Base-by-base conservation (phyloP, 2,888 invertebrate genomes). In the Drosophila gaucha region DNA sequence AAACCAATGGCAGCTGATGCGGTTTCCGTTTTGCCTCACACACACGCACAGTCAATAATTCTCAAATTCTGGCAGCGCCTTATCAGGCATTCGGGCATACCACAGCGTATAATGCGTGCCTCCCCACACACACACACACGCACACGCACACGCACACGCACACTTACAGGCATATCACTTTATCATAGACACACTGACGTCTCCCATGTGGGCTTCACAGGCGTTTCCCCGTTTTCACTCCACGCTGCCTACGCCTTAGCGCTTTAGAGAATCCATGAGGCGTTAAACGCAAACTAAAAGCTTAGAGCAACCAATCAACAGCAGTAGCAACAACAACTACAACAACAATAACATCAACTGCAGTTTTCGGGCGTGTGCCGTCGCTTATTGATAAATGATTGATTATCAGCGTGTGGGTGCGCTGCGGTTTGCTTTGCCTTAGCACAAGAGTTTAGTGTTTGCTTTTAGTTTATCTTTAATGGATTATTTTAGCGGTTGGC, bases 231-330 rank as follows among this genome's bases (percentile, higher is more conserved):
- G 5, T 33, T 22, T 31, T 9, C 36, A 8, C 39, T n/a, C 22
- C 3, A n/a, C 6, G 26, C 6, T 39, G 18, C 18, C 30, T 22
- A 16, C 67, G 46, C 60, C 69, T 69, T 74, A 39, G 59, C 68
- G 79, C 82, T 85, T 85, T 85, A 70, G 67, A 72, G 68, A 84
- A 67, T 78, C 84, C 63, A 78, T 86, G 78, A 83, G 86, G 86
- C 86, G 86, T 84, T 84, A 86, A 84, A 83, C 86, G 78, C 84
- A 86, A 84, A 78, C 86, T 84, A 84, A 84, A 84, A 84, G 86
- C 86, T 86, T 67, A 50, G 50, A 63, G 66, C 63, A 77, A 74
- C 71, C 73, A 78, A 67, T 68, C 63, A 66, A 75, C 64, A 60
- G 57, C 67, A 64, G 20, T 60, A 52, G 38, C 55, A 63, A 16